These are phyloP conservation scores for Agriopis aurantiaria DNA, from an alignment of 2,888 invertebrate species.

Conservation along the genomic window DNA sequence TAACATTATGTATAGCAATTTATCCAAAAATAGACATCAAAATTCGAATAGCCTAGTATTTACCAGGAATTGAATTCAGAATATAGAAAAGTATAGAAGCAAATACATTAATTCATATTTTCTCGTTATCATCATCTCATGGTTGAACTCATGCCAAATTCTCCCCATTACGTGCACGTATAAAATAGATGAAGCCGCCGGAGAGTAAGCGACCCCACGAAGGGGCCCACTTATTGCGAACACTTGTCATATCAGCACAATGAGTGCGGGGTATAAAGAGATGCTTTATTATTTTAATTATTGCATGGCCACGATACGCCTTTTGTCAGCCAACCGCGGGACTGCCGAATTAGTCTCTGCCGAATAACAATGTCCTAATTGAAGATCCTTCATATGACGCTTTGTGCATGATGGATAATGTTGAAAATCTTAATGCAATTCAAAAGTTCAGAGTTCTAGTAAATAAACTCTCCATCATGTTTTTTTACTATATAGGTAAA, in stretches of 20 bases:
- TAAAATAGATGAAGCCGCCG: conserved; percentile 38
- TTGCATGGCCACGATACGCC: conserved; percentile 77
- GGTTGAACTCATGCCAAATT: conserved; percentile 28
- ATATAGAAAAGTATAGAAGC: neutral
- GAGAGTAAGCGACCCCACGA: conserved; percentile 53
- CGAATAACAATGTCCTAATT: conserved; percentile 71
- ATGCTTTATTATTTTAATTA: conserved; percentile 86
- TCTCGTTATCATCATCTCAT: conserved; percentile 18
- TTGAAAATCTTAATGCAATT: conserved; percentile 30
- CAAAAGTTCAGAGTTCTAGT: neutral
- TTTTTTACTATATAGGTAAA: neutral
- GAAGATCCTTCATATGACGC: conserved; percentile 62
- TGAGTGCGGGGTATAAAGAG: conserved; percentile 62
- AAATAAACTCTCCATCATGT: neutral
- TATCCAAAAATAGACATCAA: no score
- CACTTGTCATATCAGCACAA: conserved; percentile 85
- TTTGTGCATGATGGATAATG: conserved; percentile 24
- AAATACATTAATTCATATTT: conserved; percentile 4
- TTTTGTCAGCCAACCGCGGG: conserved; percentile 73
- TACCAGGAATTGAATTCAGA: no score
- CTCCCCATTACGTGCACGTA: conserved; percentile 39
- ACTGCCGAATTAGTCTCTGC: conserved; percentile 67
- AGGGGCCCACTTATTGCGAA: conserved; percentile 80
- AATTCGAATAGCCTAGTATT: no score
- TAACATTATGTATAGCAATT: no score